Base-by-base conservation (phyloP, 2,113 vertebrate species). In the Mus pahari region DNA sequence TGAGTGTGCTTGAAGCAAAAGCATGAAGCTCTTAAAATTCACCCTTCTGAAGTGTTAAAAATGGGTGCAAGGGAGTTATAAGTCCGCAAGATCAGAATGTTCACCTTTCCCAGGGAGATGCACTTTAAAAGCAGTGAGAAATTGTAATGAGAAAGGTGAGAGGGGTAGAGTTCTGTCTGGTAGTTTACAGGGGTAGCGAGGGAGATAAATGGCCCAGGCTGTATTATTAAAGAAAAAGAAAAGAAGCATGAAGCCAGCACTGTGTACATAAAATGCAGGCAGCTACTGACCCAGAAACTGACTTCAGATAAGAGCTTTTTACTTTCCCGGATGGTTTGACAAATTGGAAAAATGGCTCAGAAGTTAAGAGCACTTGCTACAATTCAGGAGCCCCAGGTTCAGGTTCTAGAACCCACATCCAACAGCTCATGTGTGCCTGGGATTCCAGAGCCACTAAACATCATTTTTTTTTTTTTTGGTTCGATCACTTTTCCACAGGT, bases 121-220 rank as follows among this genome's bases (percentile, higher is more conserved):
- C 97, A 97, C 97, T 98, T 98, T 97, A 98, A 97, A 96, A 98
- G 98, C 98, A 97, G 98, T 97, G 97, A 97, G 97, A 98, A 95
- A 97, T 97, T 96, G 94, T 98, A 98, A 98, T 98, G 96, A 98
- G 94, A 97, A 98, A 95, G 97, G 97, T 98, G 97, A 98, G 97
- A 97, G 96, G 97, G 97, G 97, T 94, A 94, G 96, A 98, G 96
- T 95, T 97, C 98, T 96, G 98, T 98, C 98, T 97, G 96, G 97
- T 97, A 97, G 98, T 98, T 98, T 98, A 98, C 95, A 96, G 96
- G 92, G 97, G 96, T 98, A 97, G 96, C 97, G 92, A 98, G 95
- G 96, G 98, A 96, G 96, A 95, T 97, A 97, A 97, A 97, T 97
- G 98, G 96, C 97, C 97, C 55, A 88, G 96, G 97, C 96, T 97